Evolutionary conservation across 2,113 vertebrate species (phyloP).

Genomic region (Meleagris gallopavo): DNA sequence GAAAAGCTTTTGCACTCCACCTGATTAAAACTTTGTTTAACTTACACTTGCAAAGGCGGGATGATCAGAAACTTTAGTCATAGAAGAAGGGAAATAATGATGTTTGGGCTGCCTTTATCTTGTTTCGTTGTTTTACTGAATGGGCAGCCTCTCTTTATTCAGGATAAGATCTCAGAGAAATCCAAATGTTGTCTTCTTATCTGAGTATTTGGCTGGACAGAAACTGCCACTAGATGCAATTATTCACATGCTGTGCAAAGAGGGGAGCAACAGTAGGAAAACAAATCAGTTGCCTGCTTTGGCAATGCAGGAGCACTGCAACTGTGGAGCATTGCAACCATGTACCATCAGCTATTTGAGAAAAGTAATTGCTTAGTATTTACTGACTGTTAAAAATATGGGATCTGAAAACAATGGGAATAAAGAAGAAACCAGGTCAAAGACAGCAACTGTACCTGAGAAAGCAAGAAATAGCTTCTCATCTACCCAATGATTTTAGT

Average conservation of each 20-base stretch:
- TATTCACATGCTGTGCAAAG: slow-evolving; percentile 34
- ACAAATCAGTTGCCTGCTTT: slow-evolving; percentile 26
- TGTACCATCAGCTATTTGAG: background rate
- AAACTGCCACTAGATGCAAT: slow-evolving; percentile 51
- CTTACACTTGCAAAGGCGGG: background rate
- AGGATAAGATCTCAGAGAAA: background rate
- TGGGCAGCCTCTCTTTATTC: background rate
- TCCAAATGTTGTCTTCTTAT: slow-evolving; percentile 24
- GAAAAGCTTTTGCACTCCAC: background rate
- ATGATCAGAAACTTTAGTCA: background rate
- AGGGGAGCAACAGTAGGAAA: slow-evolving; percentile 38
- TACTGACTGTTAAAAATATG: background rate
- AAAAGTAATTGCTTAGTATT: background rate
- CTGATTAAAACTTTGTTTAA: background rate
- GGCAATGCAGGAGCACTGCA: background rate
- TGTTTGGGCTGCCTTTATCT: background rate
- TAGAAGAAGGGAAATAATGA: background rate
- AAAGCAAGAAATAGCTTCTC: background rate
- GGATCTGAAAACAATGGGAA: background rate
- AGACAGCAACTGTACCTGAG: background rate
- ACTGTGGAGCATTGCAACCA: background rate
- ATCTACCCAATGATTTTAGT: background rate
- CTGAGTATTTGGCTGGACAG: slow-evolving; percentile 17
- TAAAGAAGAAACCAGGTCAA: background rate
- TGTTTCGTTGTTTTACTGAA: background rate